Percentiles rank a stretch among this genome's conserved stretches.
These are phyloP conservation scores for Ptilodon capucinus DNA, from an alignment of 2,888 invertebrate species.

Conservation along the genomic window DNA sequence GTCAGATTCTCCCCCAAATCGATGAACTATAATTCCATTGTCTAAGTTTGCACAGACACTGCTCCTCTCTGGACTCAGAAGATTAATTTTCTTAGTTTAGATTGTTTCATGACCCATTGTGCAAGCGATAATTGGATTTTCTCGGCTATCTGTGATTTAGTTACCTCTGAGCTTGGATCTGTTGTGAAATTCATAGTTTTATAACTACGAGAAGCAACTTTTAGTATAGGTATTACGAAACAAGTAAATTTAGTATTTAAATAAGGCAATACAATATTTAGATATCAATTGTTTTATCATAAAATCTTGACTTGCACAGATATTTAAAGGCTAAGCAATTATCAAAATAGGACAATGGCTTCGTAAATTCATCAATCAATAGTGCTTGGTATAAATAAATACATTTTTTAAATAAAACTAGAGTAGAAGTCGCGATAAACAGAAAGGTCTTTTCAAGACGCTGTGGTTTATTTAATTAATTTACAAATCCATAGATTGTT, in stretches of 20 bases:
- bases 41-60: slow-evolving; percentile 80
- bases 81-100: slow-evolving; percentile 83
- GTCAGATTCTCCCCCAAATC: slow-evolving; percentile 68
- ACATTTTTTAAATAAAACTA: background rate
- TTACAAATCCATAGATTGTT: no score
- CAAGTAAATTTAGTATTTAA: no score
- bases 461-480: no score
- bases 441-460: background rate
- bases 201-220: slow-evolving; percentile 7
- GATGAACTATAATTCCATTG: slow-evolving; percentile 82
- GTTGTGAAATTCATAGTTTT: slow-evolving; percentile 49
- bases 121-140: slow-evolving; percentile 81
- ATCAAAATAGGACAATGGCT: no score
- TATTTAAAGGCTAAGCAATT: no score
- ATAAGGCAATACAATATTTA: no score
- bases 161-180: slow-evolving; percentile 63
- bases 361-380: no score
- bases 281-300: no score
- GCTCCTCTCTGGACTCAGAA: slow-evolving; percentile 78
- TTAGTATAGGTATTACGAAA: background rate
- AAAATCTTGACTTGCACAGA: no score
- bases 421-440: background rate
- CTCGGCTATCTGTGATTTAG: slow-evolving; percentile 76
- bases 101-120: slow-evolving; percentile 83
- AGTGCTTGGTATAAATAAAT: no score